Evolutionary conservation across 2,888 invertebrate species (phyloP).

Genomic region (Chirona hameri): DNA sequence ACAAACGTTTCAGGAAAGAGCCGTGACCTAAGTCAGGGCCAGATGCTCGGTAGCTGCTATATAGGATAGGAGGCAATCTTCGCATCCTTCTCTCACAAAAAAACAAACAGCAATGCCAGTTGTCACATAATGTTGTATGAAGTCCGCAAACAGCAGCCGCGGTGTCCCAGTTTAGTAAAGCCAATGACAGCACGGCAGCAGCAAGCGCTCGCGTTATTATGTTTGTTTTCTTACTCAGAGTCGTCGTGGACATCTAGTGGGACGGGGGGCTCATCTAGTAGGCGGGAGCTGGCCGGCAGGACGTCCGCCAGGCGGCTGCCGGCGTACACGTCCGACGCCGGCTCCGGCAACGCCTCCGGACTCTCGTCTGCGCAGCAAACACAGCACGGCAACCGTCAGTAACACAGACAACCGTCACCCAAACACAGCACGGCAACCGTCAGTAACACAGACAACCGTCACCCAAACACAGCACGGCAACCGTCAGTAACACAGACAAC

Average conservation of each 20-base stretch:
- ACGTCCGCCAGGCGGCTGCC: not conserved
- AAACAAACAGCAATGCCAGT: not conserved
- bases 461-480: too few species aligned
- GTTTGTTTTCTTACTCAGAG: not conserved
- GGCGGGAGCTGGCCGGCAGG: not conserved
- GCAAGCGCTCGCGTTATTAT: not conserved
- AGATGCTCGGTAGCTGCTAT: too few species aligned
- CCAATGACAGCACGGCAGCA: not conserved
- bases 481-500: not conserved
- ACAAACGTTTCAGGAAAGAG: too few species aligned
- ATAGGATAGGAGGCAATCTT: too few species aligned
- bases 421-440: too few species aligned
- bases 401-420: too few species aligned
- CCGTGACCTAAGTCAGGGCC: too few species aligned
- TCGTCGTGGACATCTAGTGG: not conserved
- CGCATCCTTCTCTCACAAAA: too few species aligned
- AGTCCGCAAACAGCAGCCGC: not conserved
- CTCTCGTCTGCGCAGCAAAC: not conserved
- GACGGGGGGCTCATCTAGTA: not conserved
- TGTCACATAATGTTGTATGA: too few species aligned
- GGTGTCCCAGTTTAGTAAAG: not conserved
- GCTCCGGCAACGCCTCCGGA: conserved; percentile 3
- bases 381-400: not conserved
- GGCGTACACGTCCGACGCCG: not conserved
- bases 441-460: not conserved